Evolutionary conservation across 2,888 invertebrate genomes (phyloP).

Genomic region (Dicranocentrus wangi): DNA sequence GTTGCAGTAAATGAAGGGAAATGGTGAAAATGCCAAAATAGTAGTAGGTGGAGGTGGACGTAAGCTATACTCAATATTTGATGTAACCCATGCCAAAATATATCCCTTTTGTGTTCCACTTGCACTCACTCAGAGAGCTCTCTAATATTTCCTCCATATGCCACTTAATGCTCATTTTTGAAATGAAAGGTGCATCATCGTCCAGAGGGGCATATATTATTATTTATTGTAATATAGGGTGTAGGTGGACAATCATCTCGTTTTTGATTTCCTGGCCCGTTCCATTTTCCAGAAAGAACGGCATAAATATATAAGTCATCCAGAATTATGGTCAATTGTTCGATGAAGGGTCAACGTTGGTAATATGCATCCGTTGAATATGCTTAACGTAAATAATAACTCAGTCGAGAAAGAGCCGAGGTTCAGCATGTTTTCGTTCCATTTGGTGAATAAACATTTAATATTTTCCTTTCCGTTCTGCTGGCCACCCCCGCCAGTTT

Average conservation of each 20-base stretch:
- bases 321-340: neutral
- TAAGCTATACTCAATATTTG: neutral
- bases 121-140: too few species aligned
- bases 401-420: too few species aligned
- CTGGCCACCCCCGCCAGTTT: constrained; percentile 48
- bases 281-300: constrained; percentile 10
- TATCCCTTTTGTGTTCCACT: too few species aligned
- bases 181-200: neutral
- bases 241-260: constrained; percentile 41
- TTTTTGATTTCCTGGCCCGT: constrained; percentile 49
- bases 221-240: constrained; percentile 10
- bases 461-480: neutral
- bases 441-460: constrained; percentile 12
- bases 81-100: constrained; percentile 17
- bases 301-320: neutral
- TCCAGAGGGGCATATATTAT: neutral
- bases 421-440: too few species aligned
- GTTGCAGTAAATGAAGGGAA: constrained; percentile 19
- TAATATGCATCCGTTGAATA: too few species aligned
- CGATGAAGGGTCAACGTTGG: neutral
- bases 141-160: constrained; percentile 42
- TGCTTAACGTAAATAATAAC: too few species aligned
- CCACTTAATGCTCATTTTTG: constrained; percentile 45
- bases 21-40: constrained; percentile 7
- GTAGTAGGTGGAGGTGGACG: neutral